Base-by-base conservation (phyloP, 2,113 vertebrate species). In the Paralichthys olivaceus region DNA sequence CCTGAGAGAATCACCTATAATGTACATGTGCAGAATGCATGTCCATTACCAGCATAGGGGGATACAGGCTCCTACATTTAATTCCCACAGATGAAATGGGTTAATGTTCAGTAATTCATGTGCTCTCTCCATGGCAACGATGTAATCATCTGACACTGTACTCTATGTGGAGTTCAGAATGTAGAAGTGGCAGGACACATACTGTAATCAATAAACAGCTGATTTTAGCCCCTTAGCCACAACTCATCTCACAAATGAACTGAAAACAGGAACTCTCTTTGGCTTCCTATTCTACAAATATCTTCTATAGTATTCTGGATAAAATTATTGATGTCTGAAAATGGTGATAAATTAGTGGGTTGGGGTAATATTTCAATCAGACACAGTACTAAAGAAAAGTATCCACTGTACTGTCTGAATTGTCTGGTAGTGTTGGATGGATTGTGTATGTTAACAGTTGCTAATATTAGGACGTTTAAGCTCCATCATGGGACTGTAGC, bases 71-170 rank as follows among this genome's bases (percentile, higher is more conserved):
- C 37, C 11, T 17, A 28, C 25, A 59, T 32, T 32, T 1, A 14
- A 29, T 28, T 28, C 19, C 15, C 13, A n/a, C 4, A 17, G 7
- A 49, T 49, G 45, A 49, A 17, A 17, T 13, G 15, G 43, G 14
- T 17, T 45, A 45, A 45, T 45, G 14, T 49, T 17, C 12, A 45
- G 19, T 26, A 26, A 32, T 67, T 54, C 23, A 28, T 19, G 4
- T 43, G 25, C 11, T 6, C 23, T 72, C 20, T 59, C 61, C 53
- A 51, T 43, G 25, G 69, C 2, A 73, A 71, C 49, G 5, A 49
- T 19, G 45, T 17, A 7, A 2, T 7, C 45, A 19, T 11, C 37
- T 11, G 37, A 13, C 37, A 40, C 45, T 5, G 45, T 49, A 15
- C 15, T 49, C 1, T 7, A 49, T 49, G 19, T 49, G 45, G 17